Base-by-base conservation (phyloP, 2,888 invertebrate species). In the Colletes collaris region DNA sequence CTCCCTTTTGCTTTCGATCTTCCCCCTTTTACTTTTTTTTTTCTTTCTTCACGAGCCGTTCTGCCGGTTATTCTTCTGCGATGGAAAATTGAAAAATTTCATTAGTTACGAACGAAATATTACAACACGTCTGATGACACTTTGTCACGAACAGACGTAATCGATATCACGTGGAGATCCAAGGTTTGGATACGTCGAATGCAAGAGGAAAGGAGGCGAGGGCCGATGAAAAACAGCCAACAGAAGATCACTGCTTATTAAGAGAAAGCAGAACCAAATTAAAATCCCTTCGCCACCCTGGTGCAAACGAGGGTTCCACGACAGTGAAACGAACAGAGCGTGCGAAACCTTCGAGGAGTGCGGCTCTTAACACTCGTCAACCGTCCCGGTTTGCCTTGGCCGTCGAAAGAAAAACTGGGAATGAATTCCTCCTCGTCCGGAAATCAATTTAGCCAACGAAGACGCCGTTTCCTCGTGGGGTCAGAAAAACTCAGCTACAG, bases 341-440 rank as follows among this genome's bases (percentile, higher is more conserved):
- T 62, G 35, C 40, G 53, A 62, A 70, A 37, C 5, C 13, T n/a
- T 16, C 7, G 27, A 40, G 27, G 7, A n/a, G 44, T 44, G 53
- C n/a, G 13, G 40, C n/a, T 27, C 11, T 4, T 5, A 35, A 35
- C 4, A 7, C 16, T 52, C 35, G 5, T 59, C n/a, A 16, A 44
- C 40, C 4, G 7, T 13, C n/a, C 40, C 6, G 35, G 40, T 59
- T 44, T 4, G 8, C 40, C 13, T 7, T 58, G 16, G 59, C 16
- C 4, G 19, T 10, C 10, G 8, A 46, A 19, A 56, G 46, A 50
- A 58, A 50, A 50, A 11, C 56, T 2, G 7, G 27, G 46, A 50
- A 50, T 58, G 52, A 75, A 71, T 75, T 63, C 49, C 50, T 58
- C 44, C 7, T 71, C 50, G 63, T 75, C 50, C 58, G 50, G 50